These are phyloP conservation scores for Germaria angustata DNA, from an alignment of 2,888 invertebrate genomes.

Conservation along the genomic window DNA sequence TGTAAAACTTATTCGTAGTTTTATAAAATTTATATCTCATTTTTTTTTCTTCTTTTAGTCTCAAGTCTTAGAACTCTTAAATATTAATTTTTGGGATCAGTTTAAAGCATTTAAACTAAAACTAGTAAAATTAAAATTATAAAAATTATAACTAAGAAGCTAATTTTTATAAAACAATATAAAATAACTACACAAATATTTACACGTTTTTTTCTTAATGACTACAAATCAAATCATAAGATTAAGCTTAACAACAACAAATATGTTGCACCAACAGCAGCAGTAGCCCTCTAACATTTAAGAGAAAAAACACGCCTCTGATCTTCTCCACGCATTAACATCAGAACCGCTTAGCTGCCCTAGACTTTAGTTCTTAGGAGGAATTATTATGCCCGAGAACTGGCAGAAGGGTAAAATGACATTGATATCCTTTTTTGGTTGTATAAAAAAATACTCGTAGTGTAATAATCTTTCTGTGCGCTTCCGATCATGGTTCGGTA, in stretches of 20 bases:
- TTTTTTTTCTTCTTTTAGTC: constrained; percentile 17
- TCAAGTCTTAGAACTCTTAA: constrained; percentile 69
- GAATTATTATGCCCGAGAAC: no score
- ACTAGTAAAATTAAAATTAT: constrained; percentile 37
- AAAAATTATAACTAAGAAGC: constrained; percentile 13
- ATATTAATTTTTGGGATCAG: constrained; percentile 64
- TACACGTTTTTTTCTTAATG: constrained; percentile 23
- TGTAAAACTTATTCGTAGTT: constrained; percentile 50
- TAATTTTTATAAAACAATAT: constrained; percentile 12
- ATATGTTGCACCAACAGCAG: background rate
- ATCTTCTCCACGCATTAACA: no score
- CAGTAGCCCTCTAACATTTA: background rate
- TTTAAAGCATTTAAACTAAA: constrained; percentile 58
- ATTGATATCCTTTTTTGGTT: no score
- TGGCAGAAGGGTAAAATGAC: no score
- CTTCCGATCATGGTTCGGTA: no score
- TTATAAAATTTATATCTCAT: constrained; percentile 27
- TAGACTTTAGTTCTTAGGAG: no score
- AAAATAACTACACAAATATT: constrained; percentile 39
- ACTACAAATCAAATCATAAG: constrained; percentile 22
- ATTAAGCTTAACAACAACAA: background rate
- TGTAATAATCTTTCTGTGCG: no score
- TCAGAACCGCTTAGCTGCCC: no score
- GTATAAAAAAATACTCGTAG: no score
- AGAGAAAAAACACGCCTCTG: no score